Evolutionary conservation across 2,797 vertebrate genomes (phyloP), one percentile per base, ranked within the genome.

Genomic region (Chiroxiphia lanceolata): DNA sequence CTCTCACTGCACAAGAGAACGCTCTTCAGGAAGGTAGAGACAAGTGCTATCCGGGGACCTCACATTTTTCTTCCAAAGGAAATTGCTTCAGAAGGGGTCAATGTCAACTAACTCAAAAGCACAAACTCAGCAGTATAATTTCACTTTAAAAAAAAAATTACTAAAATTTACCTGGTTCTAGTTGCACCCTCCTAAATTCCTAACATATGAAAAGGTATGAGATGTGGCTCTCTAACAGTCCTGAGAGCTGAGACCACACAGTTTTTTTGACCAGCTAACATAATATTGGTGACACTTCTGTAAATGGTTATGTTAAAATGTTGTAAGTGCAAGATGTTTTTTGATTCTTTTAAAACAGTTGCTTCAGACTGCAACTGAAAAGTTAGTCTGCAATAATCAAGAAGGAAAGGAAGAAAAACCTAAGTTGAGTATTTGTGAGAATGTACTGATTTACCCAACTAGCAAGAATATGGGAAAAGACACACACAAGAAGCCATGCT

Each of bases 1-100:
- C 33, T 70, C 40, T 22, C 38, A 64, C 6, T 0, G 1, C 5
- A 22, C 15, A n/a, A n/a, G 31, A 63, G 9, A 79, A 72, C 0
- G 0, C 11, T 27, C 34, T 50, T 54, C n/a, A 77, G 50, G 6
- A 36, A 14, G 25, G 10, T 31, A 47, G 48, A 57, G 10, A 23
- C 59, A 87, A 87, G 25, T 0, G 0, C 50, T 53, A 61, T 13
- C 9, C n/a, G 56, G 22, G 20, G 21, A 63, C 10, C 3, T 6
- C 51, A 34, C 2, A 13, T 13, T 18, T 11, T 53, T 64, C 72
- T 68, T 64, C 33, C 50, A 74, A 26, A 7, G 20, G 10, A 51
- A 69, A 77, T 1, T 54, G 26, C 23, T 86, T 68, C 64, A 63
- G 31, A 94, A 63, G 11, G 11, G 10, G 5, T 45, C 57, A 34